Evolutionary conservation across 2,888 invertebrate genomes (phyloP).

Genomic region (Tiliacea aurago): DNA sequence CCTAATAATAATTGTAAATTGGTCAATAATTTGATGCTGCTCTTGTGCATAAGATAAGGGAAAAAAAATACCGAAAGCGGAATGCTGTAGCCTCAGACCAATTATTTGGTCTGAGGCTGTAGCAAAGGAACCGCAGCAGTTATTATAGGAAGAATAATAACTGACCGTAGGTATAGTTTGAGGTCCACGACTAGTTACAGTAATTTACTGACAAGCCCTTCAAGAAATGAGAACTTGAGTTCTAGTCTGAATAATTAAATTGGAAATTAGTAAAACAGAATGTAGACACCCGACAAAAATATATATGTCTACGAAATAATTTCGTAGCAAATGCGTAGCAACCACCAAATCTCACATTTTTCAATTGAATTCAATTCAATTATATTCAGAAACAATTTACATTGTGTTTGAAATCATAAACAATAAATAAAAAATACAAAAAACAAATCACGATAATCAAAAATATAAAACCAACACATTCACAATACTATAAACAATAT

Average conservation of each 20-base stretch:
- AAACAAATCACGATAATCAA: no score
- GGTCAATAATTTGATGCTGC: background rate
- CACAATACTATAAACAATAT: no score
- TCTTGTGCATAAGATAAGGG: background rate
- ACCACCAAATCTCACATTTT: background rate
- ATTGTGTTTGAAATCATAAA: no score
- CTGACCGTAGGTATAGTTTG: no score
- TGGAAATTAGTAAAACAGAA: background rate
- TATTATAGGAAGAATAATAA: background rate
- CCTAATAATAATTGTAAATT: background rate
- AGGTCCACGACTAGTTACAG: background rate
- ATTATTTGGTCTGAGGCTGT: no score
- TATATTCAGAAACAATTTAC: no score
- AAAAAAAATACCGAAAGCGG: background rate
- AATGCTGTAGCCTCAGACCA: slow-evolving; percentile 16
- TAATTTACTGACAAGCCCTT: background rate
- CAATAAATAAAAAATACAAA: no score
- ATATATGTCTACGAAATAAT: slow-evolving; percentile 16
- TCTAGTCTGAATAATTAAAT: background rate
- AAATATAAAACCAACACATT: no score
- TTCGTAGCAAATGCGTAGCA: slow-evolving; percentile 32
- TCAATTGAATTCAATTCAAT: no score
- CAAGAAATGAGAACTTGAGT: background rate
- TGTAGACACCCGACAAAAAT: background rate
- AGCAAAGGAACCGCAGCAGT: no score